phyloP scores from a whole-genome alignment of 2,797 vertebrate species.

The Ctenosaura bakeri region DNA sequence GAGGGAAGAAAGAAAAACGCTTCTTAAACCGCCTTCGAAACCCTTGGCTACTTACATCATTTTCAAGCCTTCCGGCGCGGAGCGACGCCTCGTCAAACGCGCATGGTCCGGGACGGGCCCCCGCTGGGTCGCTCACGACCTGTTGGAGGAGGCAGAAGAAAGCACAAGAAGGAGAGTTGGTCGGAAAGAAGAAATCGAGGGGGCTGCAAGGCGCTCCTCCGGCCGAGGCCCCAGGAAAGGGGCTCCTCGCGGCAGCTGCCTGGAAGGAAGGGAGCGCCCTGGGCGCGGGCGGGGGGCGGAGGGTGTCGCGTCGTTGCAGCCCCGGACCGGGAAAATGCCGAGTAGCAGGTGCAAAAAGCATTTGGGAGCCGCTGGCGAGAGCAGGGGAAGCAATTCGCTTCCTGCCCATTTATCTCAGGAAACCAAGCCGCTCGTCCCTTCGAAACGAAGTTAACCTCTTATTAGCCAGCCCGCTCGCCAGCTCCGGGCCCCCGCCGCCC shows the following conservation, averaged over 20 bases:
- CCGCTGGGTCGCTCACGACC: background rate
- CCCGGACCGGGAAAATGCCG: conserved; percentile 51
- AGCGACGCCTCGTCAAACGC: conserved; percentile 33
- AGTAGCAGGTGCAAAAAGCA: conserved; percentile 71
- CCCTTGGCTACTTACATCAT: conserved; percentile 70
- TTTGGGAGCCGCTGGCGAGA: conserved; percentile 63
- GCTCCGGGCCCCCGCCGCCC: background rate
- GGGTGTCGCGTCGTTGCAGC: conserved; percentile 26
- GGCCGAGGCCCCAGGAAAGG: conserved; percentile 17
- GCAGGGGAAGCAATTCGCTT: conserved; percentile 64
- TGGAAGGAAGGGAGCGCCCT: too few relatives aligned
- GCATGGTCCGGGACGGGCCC: conserved; percentile 6
- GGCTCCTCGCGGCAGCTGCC: too few relatives aligned
- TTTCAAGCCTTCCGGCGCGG: conserved; percentile 54
- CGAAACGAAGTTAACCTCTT: conserved; percentile 74
- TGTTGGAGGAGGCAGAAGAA: conserved; percentile 8
- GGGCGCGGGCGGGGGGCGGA: conserved; percentile 3
- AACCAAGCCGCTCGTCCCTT: conserved; percentile 63
- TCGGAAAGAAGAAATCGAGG: background rate
- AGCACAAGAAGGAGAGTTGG: background rate
- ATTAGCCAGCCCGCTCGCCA: conserved; percentile 71
- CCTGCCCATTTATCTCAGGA: conserved; percentile 75
- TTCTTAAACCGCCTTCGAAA: background rate
- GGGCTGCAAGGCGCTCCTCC: background rate
- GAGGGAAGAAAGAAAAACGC: background rate